Conservation (phyloP, 2,797 vertebrate species). For the Hemitrygon akajei region DNA sequence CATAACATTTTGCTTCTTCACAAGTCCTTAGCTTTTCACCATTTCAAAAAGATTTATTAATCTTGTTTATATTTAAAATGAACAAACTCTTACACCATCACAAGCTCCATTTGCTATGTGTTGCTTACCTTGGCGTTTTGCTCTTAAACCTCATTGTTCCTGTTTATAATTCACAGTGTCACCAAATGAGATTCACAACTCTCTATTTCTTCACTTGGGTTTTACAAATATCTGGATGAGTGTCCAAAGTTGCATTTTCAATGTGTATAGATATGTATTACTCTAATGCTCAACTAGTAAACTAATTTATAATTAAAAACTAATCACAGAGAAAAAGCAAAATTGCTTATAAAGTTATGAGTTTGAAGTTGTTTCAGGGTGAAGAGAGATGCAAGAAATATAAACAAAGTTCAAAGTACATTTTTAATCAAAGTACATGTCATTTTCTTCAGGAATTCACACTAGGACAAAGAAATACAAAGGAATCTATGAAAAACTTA, state of each 20-base stretch:
- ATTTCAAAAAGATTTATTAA: background rate
- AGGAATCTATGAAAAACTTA: too few species aligned
- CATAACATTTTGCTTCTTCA: background rate
- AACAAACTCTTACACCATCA: background rate
- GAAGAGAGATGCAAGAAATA: background rate
- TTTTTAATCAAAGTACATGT: background rate
- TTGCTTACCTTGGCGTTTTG: too few species aligned
- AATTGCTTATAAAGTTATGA: too few species aligned
- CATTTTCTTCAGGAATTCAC: background rate
- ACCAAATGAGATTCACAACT: too few species aligned
- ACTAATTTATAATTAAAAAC: too few species aligned
- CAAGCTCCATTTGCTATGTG: background rate
- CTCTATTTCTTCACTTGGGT: too few species aligned
- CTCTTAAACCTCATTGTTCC: background rate
- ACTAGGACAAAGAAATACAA: too few species aligned
- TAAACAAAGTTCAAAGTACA: background rate
- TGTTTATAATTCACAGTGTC: too few species aligned
- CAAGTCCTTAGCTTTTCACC: background rate
- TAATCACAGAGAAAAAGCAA: too few species aligned
- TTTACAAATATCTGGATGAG: too few species aligned
- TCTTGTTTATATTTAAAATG: background rate
- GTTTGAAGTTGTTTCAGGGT: too few species aligned
- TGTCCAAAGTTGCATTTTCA: background rate
- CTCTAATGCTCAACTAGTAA: background rate
- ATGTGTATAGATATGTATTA: background rate